Evolutionary conservation across 2,888 invertebrate genomes (phyloP), one percentile per base, ranked within the genome.

Genomic region (Calephelis perditalis): DNA sequence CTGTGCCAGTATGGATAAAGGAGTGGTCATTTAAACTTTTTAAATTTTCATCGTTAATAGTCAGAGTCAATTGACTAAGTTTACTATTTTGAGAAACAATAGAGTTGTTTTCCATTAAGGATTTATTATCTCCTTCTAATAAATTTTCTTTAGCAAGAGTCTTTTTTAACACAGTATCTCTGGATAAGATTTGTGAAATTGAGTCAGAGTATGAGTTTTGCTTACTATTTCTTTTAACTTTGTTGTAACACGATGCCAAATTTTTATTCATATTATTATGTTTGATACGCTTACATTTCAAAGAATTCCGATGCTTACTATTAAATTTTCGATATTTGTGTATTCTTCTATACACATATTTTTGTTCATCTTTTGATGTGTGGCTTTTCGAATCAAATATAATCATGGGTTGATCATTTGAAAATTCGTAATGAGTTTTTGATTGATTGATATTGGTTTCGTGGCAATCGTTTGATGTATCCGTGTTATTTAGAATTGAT

Each of bases 71-170:
- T 26, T 52, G 52, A 52, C 52, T 52, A 9, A 35, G 3, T 15
- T 52, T 35, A 10, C 52, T 35, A 10, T 52, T 35, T 52, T 52
- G 52, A 5, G 35, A 26, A 35, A 11, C 9, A 52, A 26, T 9
- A 35, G 6, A 6, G 9, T 52, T 35, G 10, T 52, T 52, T 8
- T 52, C 52, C 10, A 10, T 35, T 26, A 8, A 11, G 11, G 11
- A 6, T 35, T 10, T 52, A 52, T 35, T 52, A 5, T 62, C 46
- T 26, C 73, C 69, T 5, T 72, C 70, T 40, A 79, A 63, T 46
- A 79, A 69, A 64, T 82, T 81, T 71, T 77, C 76, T 70, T 75
- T 79, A 12, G 76, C 75, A 37, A 68, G 65, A 11, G 69, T 70
- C 67, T 77, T 81, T 73, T 75, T 79, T 45, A 81, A 63, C 11